A percentile compares a stretch with the other conserved stretches of the same genome.
Evolutionary conservation across 2,113 vertebrate genomes (phyloP).

Genomic region (Nothobranchius kuhntae): DNA sequence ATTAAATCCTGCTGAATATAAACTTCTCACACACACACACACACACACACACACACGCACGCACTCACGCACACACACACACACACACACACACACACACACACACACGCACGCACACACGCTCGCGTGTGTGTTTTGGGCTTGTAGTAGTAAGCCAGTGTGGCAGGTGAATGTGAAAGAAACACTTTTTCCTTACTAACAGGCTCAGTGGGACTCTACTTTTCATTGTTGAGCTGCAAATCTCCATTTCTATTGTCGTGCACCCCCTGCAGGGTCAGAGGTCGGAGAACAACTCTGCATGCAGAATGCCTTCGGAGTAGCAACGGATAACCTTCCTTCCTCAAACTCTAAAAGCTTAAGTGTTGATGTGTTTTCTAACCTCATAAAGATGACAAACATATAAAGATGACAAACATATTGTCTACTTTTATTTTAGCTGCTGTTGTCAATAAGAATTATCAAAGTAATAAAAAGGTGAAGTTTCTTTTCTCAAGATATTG

Average conservation of each 20-base stretch:
- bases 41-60: too few relatives aligned
- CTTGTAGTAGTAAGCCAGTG: constrained; percentile 16
- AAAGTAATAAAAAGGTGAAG: too few relatives aligned
- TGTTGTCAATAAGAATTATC: too few relatives aligned
- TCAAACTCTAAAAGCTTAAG: background rate
- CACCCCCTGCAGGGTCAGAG: constrained; percentile 17
- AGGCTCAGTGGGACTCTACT: constrained; percentile 14
- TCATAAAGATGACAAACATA: background rate
- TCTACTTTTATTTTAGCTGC: background rate
- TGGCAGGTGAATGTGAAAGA: constrained; percentile 37
- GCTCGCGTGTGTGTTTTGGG: constrained; percentile 15
- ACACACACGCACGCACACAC: background rate
- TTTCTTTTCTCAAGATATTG: too few relatives aligned
- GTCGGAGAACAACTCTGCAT: constrained; percentile 24
- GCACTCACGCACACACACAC: too few relatives aligned
- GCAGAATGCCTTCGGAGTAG: constrained; percentile 3
- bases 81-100: background rate
- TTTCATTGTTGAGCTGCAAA: constrained; percentile 9
- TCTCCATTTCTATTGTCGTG: constrained; percentile 22
- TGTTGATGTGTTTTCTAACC: background rate
- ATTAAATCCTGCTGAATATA: constrained; percentile 56
- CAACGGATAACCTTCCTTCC: background rate
- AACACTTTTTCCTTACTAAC: constrained; percentile 5
- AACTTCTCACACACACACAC: background rate
- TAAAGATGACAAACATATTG: background rate